phyloP scores from a whole-genome alignment of 37 sponge, comb jelly and placozoan species.

The Bolinopsis microptera region DNA sequence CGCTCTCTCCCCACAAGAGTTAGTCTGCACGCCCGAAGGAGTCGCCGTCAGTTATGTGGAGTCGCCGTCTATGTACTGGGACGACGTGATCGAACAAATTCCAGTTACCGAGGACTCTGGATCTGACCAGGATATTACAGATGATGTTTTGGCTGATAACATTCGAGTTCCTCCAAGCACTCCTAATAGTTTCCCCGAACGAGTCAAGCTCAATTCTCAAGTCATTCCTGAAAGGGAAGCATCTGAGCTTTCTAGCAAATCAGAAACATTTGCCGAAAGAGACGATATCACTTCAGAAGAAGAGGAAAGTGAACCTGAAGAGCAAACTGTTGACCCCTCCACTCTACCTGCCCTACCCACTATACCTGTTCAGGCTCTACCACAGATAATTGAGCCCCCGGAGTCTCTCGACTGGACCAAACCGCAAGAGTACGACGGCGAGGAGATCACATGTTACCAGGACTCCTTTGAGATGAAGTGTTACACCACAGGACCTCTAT shows the following conservation, averaged over 20 bases:
- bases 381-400: neutral
- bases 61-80: neutral
- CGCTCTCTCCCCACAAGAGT: neutral
- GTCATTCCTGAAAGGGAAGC: neutral
- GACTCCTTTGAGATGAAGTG: neutral
- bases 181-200: neutral
- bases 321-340: neutral
- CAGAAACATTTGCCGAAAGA: neutral
- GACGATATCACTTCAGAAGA: neutral
- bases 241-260: neutral
- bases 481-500: constrained; percentile 1
- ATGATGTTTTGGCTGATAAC: neutral
- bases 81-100: neutral
- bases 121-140: neutral
- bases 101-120: neutral
- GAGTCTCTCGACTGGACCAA: neutral
- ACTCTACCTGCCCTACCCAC: neutral
- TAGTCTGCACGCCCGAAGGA: neutral
- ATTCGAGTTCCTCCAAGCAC: neutral
- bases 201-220: neutral
- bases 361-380: neutral
- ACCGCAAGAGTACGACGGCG: neutral
- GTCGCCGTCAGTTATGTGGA: neutral
- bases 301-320: too few relatives aligned
- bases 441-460: constrained; percentile 46